Evolutionary conservation across 1,140 invertebrate species (phyloP), one percentile per base, ranked within the genome.

Genomic region (Zaprionus africanus): DNA sequence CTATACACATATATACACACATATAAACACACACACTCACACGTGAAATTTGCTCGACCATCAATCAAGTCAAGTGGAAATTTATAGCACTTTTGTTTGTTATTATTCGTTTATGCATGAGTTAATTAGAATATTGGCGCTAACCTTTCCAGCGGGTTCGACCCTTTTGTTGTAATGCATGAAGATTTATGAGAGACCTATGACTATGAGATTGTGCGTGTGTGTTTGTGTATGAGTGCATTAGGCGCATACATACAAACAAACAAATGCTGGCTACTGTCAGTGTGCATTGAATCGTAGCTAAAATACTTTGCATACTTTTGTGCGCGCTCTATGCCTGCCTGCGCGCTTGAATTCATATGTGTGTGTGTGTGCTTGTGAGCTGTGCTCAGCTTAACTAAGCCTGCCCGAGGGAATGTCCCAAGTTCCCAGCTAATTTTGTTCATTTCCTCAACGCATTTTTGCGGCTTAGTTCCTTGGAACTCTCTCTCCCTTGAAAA

Each of bases 51-150:
- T 74, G 77, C 68, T 78, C 69, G 65, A 76, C 78, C 72, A 90
- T 90, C 85, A 90, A 90, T 90, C 85, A 90, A 90, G 85, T 90
- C 85, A 90, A 90, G 85, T 90, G 85, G 79, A 90, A 90, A 90
- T 90, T 90, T 90, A 90, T 90, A 90, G 85, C 85, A 90, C 85
- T 90, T 90, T 90, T 90, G 85, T 90, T 90, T 90, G 85, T 90
- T 90, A 90, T 90, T 90, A 90, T 90, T 90, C 85, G 85, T 90
- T 90, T 90, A 90, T 90, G 85, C 85, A 90, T 90, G 85, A 90
- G 85, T 90, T 90, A 90, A 90, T 90, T 90, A 90, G 85, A 90
- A 90, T 90, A 90, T 90, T 88, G 85, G 76, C 81, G 75, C 71
- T 73, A 85, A 77, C 81, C 81, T 82, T 75, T 74, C 76, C 82